Evolutionary conservation across 2,888 invertebrate genomes (phyloP).

Genomic region (Cheilosia scutellata): DNA sequence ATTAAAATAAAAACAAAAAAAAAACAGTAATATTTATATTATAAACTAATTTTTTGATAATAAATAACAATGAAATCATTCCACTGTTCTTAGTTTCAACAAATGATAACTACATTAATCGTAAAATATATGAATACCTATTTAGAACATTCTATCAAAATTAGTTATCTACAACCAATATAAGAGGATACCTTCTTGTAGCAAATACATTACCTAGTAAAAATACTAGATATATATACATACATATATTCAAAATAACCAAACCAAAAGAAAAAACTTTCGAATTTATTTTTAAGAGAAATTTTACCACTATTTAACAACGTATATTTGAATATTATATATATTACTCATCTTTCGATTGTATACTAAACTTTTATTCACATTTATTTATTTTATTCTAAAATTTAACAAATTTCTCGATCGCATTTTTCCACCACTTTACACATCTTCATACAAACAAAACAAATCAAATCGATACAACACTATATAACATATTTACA

Average conservation of each 20-base stretch:
- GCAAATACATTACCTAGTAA: slow-evolving; percentile 36
- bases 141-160: slow-evolving; percentile 60
- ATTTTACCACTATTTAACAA: slow-evolving; percentile 60
- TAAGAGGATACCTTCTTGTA: slow-evolving; percentile 31
- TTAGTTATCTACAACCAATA: slow-evolving; percentile 22
- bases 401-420: slow-evolving; percentile 40
- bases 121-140: slow-evolving; percentile 15
- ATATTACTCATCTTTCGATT: slow-evolving; percentile 58
- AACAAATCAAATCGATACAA: slow-evolving; percentile 59
- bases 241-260: slow-evolving; percentile 56
- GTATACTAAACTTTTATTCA: slow-evolving; percentile 55
- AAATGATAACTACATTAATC: slow-evolving; percentile 18
- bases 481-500: slow-evolving; percentile 64
- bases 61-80: slow-evolving; percentile 19
- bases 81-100: slow-evolving; percentile 37
- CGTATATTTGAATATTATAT: slow-evolving; percentile 54
- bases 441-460: slow-evolving; percentile 60
- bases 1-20: slow-evolving; percentile 36
- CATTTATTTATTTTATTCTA: slow-evolving; percentile 55
- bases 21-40: slow-evolving; percentile 54
- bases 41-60: slow-evolving; percentile 26
- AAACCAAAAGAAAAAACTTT: slow-evolving; percentile 61
- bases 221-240: slow-evolving; percentile 33
- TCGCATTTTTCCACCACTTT: slow-evolving; percentile 66
- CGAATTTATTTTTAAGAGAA: slow-evolving; percentile 74